Evolutionary conservation across 2,888 invertebrate genomes (phyloP).

Genomic region (Adineta ricciae): DNA sequence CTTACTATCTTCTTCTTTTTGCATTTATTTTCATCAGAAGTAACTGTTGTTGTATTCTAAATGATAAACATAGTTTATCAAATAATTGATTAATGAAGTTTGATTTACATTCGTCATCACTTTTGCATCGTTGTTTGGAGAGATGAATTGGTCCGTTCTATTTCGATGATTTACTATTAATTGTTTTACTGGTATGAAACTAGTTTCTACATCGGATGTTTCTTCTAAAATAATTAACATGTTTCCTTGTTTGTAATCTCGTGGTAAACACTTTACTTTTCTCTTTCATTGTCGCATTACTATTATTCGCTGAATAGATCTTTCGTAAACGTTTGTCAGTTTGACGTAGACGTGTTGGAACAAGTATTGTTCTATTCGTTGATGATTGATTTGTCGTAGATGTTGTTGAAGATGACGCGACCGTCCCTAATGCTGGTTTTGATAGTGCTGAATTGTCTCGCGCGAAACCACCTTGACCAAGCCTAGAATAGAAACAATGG

Average conservation of each 20-base stretch:
- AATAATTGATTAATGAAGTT: neutral
- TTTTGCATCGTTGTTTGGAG: neutral
- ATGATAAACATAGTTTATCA: no score
- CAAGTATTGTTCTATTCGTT: neutral
- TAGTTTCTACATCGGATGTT: neutral
- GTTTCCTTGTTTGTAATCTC: neutral
- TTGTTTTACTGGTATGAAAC: neutral
- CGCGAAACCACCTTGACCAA: neutral
- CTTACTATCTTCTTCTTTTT: neutral
- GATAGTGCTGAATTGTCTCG: neutral
- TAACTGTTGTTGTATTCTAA: neutral
- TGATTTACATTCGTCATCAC: neutral
- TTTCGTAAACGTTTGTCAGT: conserved; percentile 6
- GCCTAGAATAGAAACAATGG: neutral
- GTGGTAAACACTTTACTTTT: neutral
- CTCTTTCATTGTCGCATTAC: no score
- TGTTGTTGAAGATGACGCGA: neutral
- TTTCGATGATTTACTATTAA: neutral
- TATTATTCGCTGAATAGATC: neutral
- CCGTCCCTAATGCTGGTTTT: neutral
- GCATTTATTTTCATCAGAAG: neutral
- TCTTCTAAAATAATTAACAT: neutral
- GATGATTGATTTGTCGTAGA: neutral
- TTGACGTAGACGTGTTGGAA: conserved; percentile 3
- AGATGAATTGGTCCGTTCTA: neutral